Conservation (phyloP, 30 jellyfish, hydroid and myxozoan species). For the Nemopilema nomurai region DNA sequence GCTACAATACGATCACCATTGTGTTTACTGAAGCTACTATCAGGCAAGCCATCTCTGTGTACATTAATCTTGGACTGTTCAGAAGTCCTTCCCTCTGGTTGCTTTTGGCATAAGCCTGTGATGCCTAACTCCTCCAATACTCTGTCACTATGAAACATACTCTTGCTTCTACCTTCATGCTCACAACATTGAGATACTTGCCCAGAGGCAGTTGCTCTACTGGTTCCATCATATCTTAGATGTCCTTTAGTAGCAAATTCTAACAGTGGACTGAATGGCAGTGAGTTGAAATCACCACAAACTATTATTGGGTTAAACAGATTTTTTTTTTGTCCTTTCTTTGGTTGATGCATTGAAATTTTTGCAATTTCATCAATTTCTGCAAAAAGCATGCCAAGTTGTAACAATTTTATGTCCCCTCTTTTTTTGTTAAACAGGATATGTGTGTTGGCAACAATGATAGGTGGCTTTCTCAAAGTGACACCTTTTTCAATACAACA, state of each 20-base stretch:
- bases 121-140: slow-evolving; percentile 68
- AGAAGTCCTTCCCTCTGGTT: background rate
- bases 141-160: background rate
- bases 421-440: slow-evolving; percentile 84
- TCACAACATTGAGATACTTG: slow-evolving; percentile 28
- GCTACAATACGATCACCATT: slow-evolving; percentile 1
- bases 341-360: slow-evolving; percentile 3
- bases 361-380: slow-evolving; percentile 79
- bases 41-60: background rate
- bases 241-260: slow-evolving; percentile 67
- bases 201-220: slow-evolving; percentile 74
- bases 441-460: slow-evolving; percentile 90
- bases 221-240: slow-evolving; percentile 57
- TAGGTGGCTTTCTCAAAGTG: slow-evolving; percentile 29
- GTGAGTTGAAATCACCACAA: slow-evolving; percentile 92
- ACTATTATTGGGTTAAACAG: slow-evolving; percentile 63
- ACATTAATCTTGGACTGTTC: background rate
- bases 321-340: slow-evolving; percentile 16
- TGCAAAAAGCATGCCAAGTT: slow-evolving; percentile 80
- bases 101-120: slow-evolving; percentile 73
- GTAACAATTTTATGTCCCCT: slow-evolving; percentile 92
- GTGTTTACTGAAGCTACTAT: slow-evolving; percentile 15
- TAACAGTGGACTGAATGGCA: slow-evolving; percentile 81
- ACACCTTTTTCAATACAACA: slow-evolving; percentile 27
- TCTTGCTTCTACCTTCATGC: background rate